Percentiles rank a stretch among this genome's conserved stretches.
Conservation (phyloP, 1,140 invertebrate genomes). For the Polypedilum vanderplanki region DNA sequence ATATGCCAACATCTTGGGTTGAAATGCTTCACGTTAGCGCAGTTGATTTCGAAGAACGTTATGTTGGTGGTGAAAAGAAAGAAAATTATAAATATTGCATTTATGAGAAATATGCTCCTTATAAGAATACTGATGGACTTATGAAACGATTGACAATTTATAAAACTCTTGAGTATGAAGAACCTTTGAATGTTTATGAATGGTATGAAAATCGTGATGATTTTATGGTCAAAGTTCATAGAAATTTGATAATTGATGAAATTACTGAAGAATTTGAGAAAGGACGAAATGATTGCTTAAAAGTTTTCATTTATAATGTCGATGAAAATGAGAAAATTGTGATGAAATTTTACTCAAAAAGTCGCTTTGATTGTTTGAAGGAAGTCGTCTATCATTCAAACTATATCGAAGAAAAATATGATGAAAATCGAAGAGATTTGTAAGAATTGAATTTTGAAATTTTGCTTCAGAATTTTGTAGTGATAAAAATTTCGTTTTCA, state of each 20-base stretch:
- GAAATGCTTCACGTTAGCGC: conserved; percentile 58
- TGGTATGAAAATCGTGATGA: conserved; percentile 64
- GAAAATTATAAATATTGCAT: conserved; percentile 67
- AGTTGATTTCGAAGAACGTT: conserved; percentile 64
- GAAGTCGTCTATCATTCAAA: conserved; percentile 52
- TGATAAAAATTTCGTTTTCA: background rate
- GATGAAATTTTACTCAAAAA: conserved; percentile 61
- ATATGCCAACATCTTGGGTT: conserved; percentile 76
- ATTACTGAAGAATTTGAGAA: conserved; percentile 59
- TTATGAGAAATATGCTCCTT: conserved; percentile 70
- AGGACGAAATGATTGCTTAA: conserved; percentile 60
- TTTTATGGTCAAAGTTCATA: conserved; percentile 52
- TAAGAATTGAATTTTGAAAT: background rate
- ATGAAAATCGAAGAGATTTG: conserved; percentile 37
- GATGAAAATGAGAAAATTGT: conserved; percentile 32
- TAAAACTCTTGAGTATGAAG: conserved; percentile 58
- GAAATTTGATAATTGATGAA: conserved; percentile 50
- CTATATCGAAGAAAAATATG: conserved; percentile 57
- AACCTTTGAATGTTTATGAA: conserved; percentile 54
- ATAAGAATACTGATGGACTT: conserved; percentile 55
- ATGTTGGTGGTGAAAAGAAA: conserved; percentile 62
- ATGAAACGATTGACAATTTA: conserved; percentile 61
- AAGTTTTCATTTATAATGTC: conserved; percentile 44
- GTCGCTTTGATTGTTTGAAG: conserved; percentile 58
- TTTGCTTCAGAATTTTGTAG: background rate